phyloP scores from a whole-genome alignment of 2,888 invertebrate genomes.

The Meandrusa payeni region DNA sequence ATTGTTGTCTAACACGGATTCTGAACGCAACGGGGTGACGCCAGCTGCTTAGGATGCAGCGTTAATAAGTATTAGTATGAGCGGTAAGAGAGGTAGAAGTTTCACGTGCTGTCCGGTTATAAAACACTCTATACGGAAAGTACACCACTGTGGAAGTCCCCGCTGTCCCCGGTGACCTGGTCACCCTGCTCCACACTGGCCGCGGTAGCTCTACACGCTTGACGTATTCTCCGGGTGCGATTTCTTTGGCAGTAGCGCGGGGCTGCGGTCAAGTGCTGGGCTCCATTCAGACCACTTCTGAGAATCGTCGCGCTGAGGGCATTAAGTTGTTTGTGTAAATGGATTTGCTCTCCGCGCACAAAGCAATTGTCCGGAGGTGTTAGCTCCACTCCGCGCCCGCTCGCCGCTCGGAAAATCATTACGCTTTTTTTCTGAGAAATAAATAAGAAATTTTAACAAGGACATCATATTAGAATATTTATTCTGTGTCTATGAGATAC shows the following conservation, averaged over 20 bases:
- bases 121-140: no score
- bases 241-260: conserved; percentile 32
- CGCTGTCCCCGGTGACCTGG: no score
- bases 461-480: no score
- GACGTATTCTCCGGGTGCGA: conserved; percentile 42
- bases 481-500: no score
- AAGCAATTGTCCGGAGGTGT: conserved; percentile 48
- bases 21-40: no score
- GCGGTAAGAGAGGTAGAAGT: no score
- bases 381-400: conserved; percentile 36
- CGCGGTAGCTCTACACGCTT: conserved; percentile 43
- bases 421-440: conserved; percentile 30
- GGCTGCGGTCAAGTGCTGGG: conserved; percentile 48
- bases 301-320: conserved; percentile 40
- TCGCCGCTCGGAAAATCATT: conserved; percentile 24
- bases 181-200: conserved; percentile 30
- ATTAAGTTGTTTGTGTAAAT: conserved; percentile 41
- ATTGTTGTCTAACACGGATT: no score
- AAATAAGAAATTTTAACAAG: no score
- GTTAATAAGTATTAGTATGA: no score
- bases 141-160: no score
- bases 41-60: no score
- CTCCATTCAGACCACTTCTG: conserved; percentile 37
- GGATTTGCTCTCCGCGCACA: conserved; percentile 35
- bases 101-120: no score